Evolutionary conservation across 1,140 invertebrate species (phyloP), one percentile per base, ranked within the genome.

Genomic region (Mylabris phalerata): DNA sequence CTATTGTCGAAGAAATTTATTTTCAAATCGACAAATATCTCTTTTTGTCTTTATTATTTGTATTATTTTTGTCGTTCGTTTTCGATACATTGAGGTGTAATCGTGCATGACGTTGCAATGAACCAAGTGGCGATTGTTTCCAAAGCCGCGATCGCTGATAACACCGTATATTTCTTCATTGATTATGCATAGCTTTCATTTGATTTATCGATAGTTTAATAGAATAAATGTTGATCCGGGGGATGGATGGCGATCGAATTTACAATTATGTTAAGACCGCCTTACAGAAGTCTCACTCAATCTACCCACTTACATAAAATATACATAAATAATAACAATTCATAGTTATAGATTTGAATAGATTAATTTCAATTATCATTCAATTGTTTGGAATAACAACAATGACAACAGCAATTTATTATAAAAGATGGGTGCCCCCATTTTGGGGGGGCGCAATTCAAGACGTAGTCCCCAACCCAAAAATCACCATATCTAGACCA

Each of bases 131-230:
- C 63, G 57, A 62, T 67, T 63, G 63, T 67, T 63, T 67, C 63
- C 57, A 63, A 67, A 67, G 61, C 48, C 61, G 61, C 64, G 66
- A 66, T 67, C 61, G 43, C 32, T 50, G 66, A 67, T 67, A 66
- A 63, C 19, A 55, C 4, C 9, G 11, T 32, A 32, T 39, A 19
- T 51, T 39, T 45, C 41, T 59, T 68, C 67, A 68, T 68, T 66
- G 64, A 65, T 59, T 68, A 68, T 68, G 66, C 67, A 68, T 68
- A 56, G 60, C 60, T 61, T 64, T 66, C 62, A 60, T 66, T 68
- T 65, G 67, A 68, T 66, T 64, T 61, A 66, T 62, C 49, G 64
- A 68, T 67, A 67, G 55, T 66, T 62, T 66, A 67, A 66, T 67
- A 61, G 66, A 66, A 67, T 67, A 60, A 61, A 61, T 48, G 9